Base-by-base conservation (phyloP, 2,888 invertebrate genomes). In the Drosophila paranaensis region DNA sequence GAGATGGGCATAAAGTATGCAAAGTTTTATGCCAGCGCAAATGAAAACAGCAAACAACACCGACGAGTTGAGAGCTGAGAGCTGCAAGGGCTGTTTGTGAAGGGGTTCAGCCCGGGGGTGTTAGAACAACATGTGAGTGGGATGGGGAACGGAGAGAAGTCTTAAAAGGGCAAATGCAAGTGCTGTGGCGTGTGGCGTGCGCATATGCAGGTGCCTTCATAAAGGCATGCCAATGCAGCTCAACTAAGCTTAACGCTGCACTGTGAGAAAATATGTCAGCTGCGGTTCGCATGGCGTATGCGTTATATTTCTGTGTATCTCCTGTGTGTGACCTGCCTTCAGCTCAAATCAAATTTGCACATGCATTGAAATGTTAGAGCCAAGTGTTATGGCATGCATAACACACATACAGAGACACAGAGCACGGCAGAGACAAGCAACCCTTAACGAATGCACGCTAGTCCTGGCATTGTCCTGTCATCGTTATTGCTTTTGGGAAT, bases 401-500 rank as follows among this genome's bases (percentile, higher is more conserved):
- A 67, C 62, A 43, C 27, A 54, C 43, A 43, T 48, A 55, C 62
- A 56, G 30, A 61, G 16, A 40, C 45, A 33, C 43, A 37, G 53
- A 56, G 66, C 9, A 14, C 20, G 39, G n/a, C 25, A 58, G 60
- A 63, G n/a, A 57, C 60, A 69, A 74, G 56, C 77, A 77, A 74
- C 77, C 77, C 77, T 60, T 78, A 77, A 69, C 76, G 74, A 78
- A 50, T 60, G 62, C 30, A 66, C 16, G 39, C 39, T 63, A 72
- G 62, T 77, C 48, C 72, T 63, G 50, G 43, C 55, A 35, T 60
- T 60, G 45, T 60, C 81, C 86, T 80, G 84, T 80, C 84, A 88
- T 86, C 84, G 88, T 84, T 84, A 84, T 84, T 84, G 84, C 84
- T 88, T 84, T 88, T 86, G 84, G 84, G 84, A 88, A 80, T 83